Base-by-base conservation (phyloP, 2,113 vertebrate species). In the Elgaria multicarinata region DNA sequence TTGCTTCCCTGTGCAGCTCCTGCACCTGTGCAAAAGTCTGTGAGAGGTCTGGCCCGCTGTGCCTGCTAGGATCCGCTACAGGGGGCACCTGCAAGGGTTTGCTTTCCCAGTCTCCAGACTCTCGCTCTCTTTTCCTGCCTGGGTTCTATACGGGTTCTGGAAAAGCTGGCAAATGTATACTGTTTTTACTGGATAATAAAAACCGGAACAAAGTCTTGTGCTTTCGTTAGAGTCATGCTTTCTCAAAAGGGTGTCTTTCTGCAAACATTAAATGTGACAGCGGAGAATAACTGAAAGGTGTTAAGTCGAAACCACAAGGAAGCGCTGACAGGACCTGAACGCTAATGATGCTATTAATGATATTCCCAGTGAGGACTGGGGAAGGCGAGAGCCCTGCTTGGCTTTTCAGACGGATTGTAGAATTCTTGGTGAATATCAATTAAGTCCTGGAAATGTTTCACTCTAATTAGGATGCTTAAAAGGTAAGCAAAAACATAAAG, bases 261-360 rank as follows among this genome's bases (percentile, higher is more conserved):
- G 90, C 94, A 95, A 94, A 93, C 96, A 93, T 93, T 91, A 92
- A 95, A 93, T 85, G 91, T n/a, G 90, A 94, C 90, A 93, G 90
- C 76, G 46, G 76, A 96, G 92, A 95, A 82, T 89, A 94, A 95
- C 90, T 86, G 92, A 94, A 95, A 95, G 88, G 85, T 94, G 95
- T 95, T 95, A 95, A 94, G 90, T 88, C 91, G 89, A 94, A 94
- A 93, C 90, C 87, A 53, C 87, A 93, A 96, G 93, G 90, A 94
- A 85, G 78, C 92, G 93, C 95, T 93, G 95, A 95, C 94, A 94
- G 85, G 85, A 91, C 86, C 93, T 92, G 94, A 96, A 95, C 95
- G 90, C 91, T 96, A 96, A 96, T 94, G 93, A 94, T 86, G 89
- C 86, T 95, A 96, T 96, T 96, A 97, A 92, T 71, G 5, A 79